Percentiles rank a stretch among this genome's conserved stretches.
phyloP scores from a whole-genome alignment of 2,888 invertebrate species.

The Polyommatus iphigenia region DNA sequence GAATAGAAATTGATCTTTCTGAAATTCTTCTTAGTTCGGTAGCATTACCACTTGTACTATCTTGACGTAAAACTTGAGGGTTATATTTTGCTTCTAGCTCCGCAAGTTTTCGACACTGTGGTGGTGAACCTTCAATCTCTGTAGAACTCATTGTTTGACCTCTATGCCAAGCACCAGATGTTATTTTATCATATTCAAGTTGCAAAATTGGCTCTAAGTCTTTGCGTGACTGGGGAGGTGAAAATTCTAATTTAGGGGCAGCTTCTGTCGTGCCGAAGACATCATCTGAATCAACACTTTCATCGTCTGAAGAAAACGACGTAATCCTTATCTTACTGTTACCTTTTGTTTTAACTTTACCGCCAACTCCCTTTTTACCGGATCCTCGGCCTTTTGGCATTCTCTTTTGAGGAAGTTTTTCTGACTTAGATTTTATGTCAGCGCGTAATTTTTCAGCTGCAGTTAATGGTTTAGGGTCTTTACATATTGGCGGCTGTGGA shows the following conservation, averaged over 20 bases:
- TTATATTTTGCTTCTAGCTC: conserved; percentile 84
- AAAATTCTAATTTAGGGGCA: conserved; percentile 86
- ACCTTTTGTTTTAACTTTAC: conserved; percentile 81
- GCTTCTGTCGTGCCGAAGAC: conserved; percentile 88
- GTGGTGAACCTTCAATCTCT: conserved; percentile 88
- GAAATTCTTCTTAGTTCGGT: conserved; percentile 86
- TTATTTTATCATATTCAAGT: conserved; percentile 85
- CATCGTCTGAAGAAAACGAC: conserved; percentile 88
- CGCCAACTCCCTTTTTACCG: conserved; percentile 77
- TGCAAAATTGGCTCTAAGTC: conserved; percentile 87
- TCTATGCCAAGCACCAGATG: conserved; percentile 83
- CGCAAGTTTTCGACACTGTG: conserved; percentile 84
- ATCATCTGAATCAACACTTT: conserved; percentile 88
- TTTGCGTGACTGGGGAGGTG: conserved; percentile 87
- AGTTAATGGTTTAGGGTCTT: conserved; percentile 68
- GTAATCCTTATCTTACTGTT: conserved; percentile 87
- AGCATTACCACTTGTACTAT: conserved; percentile 82
- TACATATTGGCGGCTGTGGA: conserved; percentile 65
- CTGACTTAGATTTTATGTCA: conserved; percentile 79
- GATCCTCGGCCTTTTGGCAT: conserved; percentile 82
- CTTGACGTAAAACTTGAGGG: conserved; percentile 76
- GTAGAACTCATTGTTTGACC: conserved; percentile 89
- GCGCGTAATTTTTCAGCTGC: conserved; percentile 75
- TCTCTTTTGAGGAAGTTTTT: conserved; percentile 83
- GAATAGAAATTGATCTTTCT: conserved; percentile 87